Evolutionary conservation across 2,797 vertebrate genomes (phyloP), one percentile per base, ranked within the genome.

Genomic region (Syndactyla subalaris): DNA sequence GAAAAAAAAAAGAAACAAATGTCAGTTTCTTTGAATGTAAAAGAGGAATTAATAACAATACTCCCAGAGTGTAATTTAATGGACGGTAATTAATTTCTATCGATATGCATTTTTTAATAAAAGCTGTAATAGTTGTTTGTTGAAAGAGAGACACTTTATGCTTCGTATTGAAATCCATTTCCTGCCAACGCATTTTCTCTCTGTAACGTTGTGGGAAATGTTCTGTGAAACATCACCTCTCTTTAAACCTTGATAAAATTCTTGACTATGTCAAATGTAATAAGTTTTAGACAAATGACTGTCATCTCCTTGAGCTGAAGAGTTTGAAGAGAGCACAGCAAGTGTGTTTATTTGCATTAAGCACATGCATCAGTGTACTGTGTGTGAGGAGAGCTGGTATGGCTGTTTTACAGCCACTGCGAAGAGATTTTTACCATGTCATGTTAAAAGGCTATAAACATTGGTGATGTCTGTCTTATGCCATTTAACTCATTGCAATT

Each of bases 401-500:
- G 22, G 82, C 59, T 92, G 45, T 83, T 83, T 96, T 89, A 71
- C 43, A 57, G 85, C 43, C 76, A 63, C 77, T 73, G 12, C 34
- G 41, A 58, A 88, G 65, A 92, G 62, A 61, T 30, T 82, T 93
- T 95, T 94, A 71, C 76, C 79, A 32, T 79, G 62, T 85, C 91
- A 38, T 39, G 30, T 92, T 93, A 94, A 94, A 95, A 89, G 75
- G 68, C 84, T 95, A 29, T 92, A 96, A 97, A 97, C 85, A 86
- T 97, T 82, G 93, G 70, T 91, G 88, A 89, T 95, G 85, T 96
- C 95, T 96, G 85, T 96, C 96, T 96, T 87, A 94, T 36, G 45
- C 95, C 95, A 93, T 96, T 95, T 96, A 96, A 97, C 92, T 97
- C 62, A 18, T 97, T 97, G 96, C 95, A 96, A 95, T 97, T 98